Conservation (phyloP, 2,888 invertebrate genomes). For the Parascotia fuliginaria region DNA sequence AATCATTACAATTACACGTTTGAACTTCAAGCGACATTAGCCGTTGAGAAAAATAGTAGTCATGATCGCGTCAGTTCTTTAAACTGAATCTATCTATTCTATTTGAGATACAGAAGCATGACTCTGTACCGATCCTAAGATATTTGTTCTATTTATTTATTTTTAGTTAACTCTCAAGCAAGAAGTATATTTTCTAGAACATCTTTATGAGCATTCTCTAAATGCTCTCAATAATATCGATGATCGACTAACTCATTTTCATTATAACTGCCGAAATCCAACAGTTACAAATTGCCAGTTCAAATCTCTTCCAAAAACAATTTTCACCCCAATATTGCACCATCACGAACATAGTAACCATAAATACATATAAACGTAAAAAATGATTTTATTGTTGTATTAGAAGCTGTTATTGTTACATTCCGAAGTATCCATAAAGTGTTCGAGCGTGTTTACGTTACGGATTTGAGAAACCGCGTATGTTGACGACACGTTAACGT, state of each 20-base stretch:
- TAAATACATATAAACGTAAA: conserved; percentile 39
- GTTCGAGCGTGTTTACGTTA: conserved; percentile 31
- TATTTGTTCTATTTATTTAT: too few species aligned
- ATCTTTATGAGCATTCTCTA: too few species aligned
- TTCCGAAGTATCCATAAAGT: conserved; percentile 34
- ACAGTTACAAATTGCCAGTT: background rate
- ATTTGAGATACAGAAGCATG: too few species aligned
- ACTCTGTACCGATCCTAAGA: too few species aligned
- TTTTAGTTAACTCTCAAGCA: too few species aligned
- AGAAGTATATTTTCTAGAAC: too few species aligned
- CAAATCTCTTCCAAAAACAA: conserved; percentile 28
- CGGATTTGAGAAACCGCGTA: conserved; percentile 17
- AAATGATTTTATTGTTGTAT: conserved; percentile 41
- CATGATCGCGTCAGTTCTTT: too few species aligned
- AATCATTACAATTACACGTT: too few species aligned
- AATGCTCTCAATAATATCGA: background rate
- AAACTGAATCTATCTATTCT: too few species aligned
- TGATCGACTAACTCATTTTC: background rate
- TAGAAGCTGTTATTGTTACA: conserved; percentile 37
- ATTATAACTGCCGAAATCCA: background rate
- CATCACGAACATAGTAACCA: conserved; percentile 34
- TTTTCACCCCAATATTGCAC: conserved; percentile 12
- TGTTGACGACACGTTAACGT: conserved; percentile 8
- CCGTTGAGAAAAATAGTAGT: too few species aligned
- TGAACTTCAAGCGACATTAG: too few species aligned